Percentiles rank a stretch among this genome's conserved stretches.
phyloP scores from a whole-genome alignment of 92 coral and sea anemone genomes.

The Porites rus region DNA sequence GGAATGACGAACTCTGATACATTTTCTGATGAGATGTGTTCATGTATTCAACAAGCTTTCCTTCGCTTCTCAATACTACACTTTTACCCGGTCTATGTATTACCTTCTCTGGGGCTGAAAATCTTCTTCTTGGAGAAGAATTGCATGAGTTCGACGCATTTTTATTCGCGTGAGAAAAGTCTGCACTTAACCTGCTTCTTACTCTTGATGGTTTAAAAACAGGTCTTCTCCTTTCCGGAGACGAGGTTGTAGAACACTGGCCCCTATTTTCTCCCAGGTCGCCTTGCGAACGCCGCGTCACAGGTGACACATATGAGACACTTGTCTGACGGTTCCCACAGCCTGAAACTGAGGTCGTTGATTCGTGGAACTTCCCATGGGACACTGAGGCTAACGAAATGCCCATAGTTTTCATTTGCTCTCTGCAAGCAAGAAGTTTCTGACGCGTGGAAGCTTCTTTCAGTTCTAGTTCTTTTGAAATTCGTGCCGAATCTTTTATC shows the following conservation, averaged over 20 bases:
- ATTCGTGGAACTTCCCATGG: not conserved
- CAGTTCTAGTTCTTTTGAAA: conserved; percentile 39
- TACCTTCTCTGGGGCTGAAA: not conserved
- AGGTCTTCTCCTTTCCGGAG: not conserved
- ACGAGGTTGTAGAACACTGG: not conserved
- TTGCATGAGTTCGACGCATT: not conserved
- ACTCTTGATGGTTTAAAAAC: not conserved
- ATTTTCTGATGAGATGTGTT: conserved; percentile 4
- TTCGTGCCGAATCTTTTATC: conserved; percentile 4
- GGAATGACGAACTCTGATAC: conserved; percentile 38
- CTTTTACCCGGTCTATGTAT: not conserved
- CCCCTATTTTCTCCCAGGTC: not conserved
- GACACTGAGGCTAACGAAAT: not conserved
- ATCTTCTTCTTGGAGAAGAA: not conserved
- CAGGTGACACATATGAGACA: conserved; percentile 5
- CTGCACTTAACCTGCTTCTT: not conserved
- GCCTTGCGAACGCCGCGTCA: conserved; percentile 17
- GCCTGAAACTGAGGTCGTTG: not conserved
- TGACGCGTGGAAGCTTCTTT: conserved; percentile 62
- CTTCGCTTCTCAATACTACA: not conserved
- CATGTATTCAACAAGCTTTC: not conserved
- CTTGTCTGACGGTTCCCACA: not conserved
- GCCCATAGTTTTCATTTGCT: conserved; percentile 32
- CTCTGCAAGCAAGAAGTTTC: conserved; percentile 54
- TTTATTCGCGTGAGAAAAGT: not conserved